Base-by-base conservation (phyloP, 2,113 vertebrate species). In the Tragulus kanchil region DNA sequence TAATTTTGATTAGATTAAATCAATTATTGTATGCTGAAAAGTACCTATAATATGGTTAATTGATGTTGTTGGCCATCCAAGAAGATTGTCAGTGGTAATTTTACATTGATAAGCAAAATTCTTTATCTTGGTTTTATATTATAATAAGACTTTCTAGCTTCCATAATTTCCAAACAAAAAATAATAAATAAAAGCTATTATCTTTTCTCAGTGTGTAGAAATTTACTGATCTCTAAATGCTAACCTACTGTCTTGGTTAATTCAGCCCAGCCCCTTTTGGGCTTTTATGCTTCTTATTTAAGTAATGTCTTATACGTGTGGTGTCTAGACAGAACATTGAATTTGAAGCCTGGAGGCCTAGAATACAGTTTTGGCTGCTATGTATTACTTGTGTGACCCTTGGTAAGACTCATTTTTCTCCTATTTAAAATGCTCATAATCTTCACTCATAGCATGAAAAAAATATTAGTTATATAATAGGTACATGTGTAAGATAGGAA, bases 1-100 rank as follows among this genome's bases (percentile, higher is more conserved):
- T 59, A 82, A 75, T 92, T 94, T n/a, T 78, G 65, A 94, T 94
- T 96, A 89, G 31, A 81, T 92, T 78, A 95, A 97, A 84, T 92
- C 95, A 93, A 75, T 64, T 25, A 67, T 26, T 93, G 16, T 62
- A 25, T 90, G 36, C 58, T 95, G 61, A 89, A 67, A 92, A 64
- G 11, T 82, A 31, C 2, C 61, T 90, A 1, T 77, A 89, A 75
- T 48, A 77, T 83, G n/a, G 77, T 79, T 79, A 77, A 62, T 82
- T 67, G 88, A 61, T 95, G 73, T 78, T 96, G 75, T 73, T 89
- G 77, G 31, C 69, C 62, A 11, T 90, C 85, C 54, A 92, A 48
- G 31, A 88, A 88, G 71, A 93, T 92, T 58, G 6, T 62, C 21
- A 64, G 31, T 94, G 79, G 23, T 54, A 73, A 14, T 87, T 88